These are phyloP conservation scores for Scaptomyza pallida DNA, from an alignment of 1,140 invertebrate genomes.

Conservation along the genomic window DNA sequence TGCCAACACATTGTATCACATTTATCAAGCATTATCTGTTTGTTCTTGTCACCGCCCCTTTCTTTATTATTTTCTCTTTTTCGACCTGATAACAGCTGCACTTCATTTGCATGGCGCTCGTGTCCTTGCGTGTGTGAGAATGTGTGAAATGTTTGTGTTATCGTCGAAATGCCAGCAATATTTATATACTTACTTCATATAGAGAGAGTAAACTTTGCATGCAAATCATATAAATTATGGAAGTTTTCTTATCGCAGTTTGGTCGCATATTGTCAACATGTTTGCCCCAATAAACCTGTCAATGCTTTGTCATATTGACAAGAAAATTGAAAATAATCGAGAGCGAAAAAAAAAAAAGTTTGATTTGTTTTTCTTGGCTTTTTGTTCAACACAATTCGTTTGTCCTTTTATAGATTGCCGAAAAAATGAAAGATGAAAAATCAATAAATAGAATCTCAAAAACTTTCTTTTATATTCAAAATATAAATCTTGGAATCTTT, in stretches of 20 bases:
- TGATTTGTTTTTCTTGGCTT: slow-evolving; percentile 1
- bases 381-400: neutral
- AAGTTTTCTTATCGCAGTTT: slow-evolving; percentile 70
- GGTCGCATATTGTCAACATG: slow-evolving; percentile 57
- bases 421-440: too few relatives aligned
- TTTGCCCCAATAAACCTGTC: slow-evolving; percentile 55
- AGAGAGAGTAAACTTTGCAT: slow-evolving; percentile 38
- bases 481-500: too few relatives aligned
- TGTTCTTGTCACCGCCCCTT: slow-evolving; percentile 44
- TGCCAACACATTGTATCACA: slow-evolving; percentile 59
- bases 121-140: neutral
- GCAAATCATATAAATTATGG: slow-evolving; percentile 76
- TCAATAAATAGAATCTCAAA: too few relatives aligned
- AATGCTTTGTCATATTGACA: slow-evolving; percentile 54
- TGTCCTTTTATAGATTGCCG: neutral
- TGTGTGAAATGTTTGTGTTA: slow-evolving; percentile 35
- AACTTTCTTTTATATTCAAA: too few relatives aligned
- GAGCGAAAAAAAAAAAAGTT: slow-evolving; percentile 24
- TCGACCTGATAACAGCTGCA: slow-evolving; percentile 71
- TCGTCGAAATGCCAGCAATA: slow-evolving; percentile 26
- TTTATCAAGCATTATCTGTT: slow-evolving; percentile 79
- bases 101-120: slow-evolving; percentile 67
- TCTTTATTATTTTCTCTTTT: slow-evolving; percentile 32
- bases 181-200: slow-evolving; percentile 54
- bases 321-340: slow-evolving; percentile 41